Conservation (phyloP, 2,113 vertebrate genomes). For the Telmatochromis sp. region DNA sequence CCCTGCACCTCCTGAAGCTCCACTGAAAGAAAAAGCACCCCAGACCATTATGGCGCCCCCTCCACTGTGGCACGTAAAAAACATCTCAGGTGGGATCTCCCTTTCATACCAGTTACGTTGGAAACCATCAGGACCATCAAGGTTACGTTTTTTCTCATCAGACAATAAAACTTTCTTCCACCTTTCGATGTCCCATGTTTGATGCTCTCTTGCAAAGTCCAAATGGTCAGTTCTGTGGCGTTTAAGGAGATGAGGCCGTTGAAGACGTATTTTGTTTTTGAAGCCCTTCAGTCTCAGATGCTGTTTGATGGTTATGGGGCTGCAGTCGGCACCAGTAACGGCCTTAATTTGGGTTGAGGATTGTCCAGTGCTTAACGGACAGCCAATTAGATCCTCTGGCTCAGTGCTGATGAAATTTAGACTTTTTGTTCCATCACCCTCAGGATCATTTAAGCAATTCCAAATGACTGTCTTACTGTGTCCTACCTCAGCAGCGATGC, state of each 20-base stretch:
- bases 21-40: not conserved
- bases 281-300: not conserved
- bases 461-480: not conserved
- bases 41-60: not conserved
- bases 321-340: rapidly evolving
- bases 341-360: not conserved
- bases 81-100: not conserved
- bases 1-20: not conserved
- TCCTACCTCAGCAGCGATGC: not conserved
- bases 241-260: not conserved
- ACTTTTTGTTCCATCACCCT: not conserved
- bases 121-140: not conserved
- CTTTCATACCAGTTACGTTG: not conserved
- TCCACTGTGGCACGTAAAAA: not conserved
- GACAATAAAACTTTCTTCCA: not conserved
- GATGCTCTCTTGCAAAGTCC: not conserved
- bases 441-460: not conserved
- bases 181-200: not conserved
- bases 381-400: not conserved
- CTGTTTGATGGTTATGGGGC: not conserved
- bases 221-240: not conserved
- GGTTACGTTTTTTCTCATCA: not conserved
- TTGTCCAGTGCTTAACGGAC: not conserved
- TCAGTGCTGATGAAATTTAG: not conserved
- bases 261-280: not conserved